A percentile compares a stretch with the other conserved stretches of the same genome.
Evolutionary conservation across 1,140 invertebrate genomes (phyloP).

Genomic region (Chrysoperla carnea): DNA sequence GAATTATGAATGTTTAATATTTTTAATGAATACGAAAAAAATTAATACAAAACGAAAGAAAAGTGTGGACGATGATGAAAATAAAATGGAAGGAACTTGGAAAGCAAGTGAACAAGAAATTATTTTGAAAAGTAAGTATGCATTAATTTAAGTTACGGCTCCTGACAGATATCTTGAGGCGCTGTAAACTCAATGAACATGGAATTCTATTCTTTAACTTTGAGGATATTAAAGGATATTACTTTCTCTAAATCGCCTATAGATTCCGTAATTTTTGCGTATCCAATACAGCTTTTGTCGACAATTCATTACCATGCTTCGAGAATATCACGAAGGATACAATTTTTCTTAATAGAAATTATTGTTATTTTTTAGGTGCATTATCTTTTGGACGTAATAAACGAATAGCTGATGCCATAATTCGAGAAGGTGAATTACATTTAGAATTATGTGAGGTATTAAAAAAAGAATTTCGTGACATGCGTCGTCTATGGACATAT

Average conservation of each 20-base stretch:
- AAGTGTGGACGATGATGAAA: constrained; percentile 16
- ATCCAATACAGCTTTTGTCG: too few species aligned
- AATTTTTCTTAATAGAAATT: too few species aligned
- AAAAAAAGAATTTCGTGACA: constrained; percentile 47
- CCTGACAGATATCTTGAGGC: too few species aligned
- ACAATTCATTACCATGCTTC: too few species aligned
- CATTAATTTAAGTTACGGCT: too few species aligned
- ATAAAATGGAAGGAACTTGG: constrained; percentile 23
- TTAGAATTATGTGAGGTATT: constrained; percentile 35
- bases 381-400: constrained; percentile 7
- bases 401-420: too few species aligned
- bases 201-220: too few species aligned
- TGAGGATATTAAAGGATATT: too few species aligned
- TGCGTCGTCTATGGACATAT: constrained; percentile 38
- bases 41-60: constrained; percentile 8
- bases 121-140: constrained; percentile 26
- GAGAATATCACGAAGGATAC: too few species aligned
- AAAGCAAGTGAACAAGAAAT: constrained; percentile 32
- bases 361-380: constrained; percentile 9
- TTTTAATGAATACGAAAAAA: constrained; percentile 14
- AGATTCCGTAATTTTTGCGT: too few species aligned
- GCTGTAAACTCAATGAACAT: too few species aligned
- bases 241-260: too few species aligned
- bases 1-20: constrained; percentile 34
- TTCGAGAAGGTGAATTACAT: constrained; percentile 30